phyloP scores from a whole-genome alignment of 2,888 invertebrate species.

The Diaprepes abbreviatus region DNA sequence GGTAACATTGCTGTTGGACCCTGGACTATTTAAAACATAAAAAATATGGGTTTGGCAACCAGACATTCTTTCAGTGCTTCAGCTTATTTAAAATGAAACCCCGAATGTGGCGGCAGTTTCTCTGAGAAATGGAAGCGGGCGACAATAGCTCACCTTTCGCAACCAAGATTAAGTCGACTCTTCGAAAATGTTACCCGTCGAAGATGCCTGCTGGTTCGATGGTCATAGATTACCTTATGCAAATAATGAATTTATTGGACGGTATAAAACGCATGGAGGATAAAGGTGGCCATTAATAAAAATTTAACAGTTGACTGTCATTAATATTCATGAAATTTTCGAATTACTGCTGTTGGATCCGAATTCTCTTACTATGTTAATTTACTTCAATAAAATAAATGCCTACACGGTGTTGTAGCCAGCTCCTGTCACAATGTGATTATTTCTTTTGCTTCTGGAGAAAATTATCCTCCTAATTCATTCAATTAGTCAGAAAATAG shows the following conservation, averaged over 20 bases:
- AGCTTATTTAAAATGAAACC: conserved; percentile 37
- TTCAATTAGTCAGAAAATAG: too few species aligned
- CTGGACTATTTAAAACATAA: too few species aligned
- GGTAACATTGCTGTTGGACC: too few species aligned
- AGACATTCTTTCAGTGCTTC: conserved; percentile 16
- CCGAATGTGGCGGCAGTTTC: conserved; percentile 29
- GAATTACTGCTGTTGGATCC: conserved; percentile 20
- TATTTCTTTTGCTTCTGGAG: too few species aligned
- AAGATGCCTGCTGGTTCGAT: not conserved
- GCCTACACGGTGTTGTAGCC: conserved; percentile 7
- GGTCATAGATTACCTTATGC: conserved; percentile 37
- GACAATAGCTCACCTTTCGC: conserved; percentile 23
- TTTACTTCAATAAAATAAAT: conserved; percentile 47
- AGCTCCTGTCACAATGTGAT: too few species aligned
- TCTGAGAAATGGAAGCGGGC: conserved; percentile 26
- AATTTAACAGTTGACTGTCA: conserved; percentile 34
- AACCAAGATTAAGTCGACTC: conserved; percentile 9
- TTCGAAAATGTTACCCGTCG: not conserved
- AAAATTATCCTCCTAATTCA: too few species aligned
- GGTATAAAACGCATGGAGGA: conserved; percentile 18
- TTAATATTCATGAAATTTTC: conserved; percentile 44
- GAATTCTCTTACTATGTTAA: conserved; percentile 30
- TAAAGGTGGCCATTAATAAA: conserved; percentile 40
- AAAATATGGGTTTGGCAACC: not conserved
- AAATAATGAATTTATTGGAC: conserved; percentile 34